Base-by-base conservation (phyloP, 2,113 vertebrate genomes). In the Puntigrus tetrazona region DNA sequence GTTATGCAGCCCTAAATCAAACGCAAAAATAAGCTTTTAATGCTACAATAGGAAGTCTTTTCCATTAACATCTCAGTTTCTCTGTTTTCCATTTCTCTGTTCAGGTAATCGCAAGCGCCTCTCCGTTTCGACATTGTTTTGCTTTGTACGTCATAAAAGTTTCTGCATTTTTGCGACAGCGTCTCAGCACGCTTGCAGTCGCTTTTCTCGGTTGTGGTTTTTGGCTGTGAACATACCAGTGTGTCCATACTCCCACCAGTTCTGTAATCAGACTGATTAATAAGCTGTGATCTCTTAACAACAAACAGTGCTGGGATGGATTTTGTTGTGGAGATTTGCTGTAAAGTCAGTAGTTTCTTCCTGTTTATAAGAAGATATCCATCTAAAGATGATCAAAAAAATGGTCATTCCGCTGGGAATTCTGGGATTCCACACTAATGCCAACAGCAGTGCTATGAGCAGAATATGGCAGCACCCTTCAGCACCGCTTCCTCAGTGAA, bases 261-360 rank as follows among this genome's bases (percentile, higher is more conserved):
- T 59, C 67, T 73, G 38, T 74, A 74, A 79, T 77, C 50, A 83
- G 55, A 55, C 29, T 45, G 41, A 78, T 86, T 78, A 70, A 78
- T 55, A 36, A 86, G 72, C 22, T 61, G 34, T 63, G 63, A 83
- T 83, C 8, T 3, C 59, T 78, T 83, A 63, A 78, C 50, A 72
- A 79, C 25, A 41, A 86, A 52, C 73, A 78, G 41, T 52, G 50
- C 13, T 55, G 45, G 16, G 25, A 36, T 70, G 8, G 74, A 86
- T 73, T 83, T 29, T 14, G 27, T 41, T 86, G 25, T 78, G 22
- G 38, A 63, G 38, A 79, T 79, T 43, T 79, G 36, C 61, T 45
- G 41, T 47, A 47, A 43, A 45, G 41, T 80, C 34, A 25, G 73
- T n/a, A 72, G 27, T 31, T 75, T 61, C 41, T 47, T 16, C 3